Evolutionary conservation across 92 coral and sea anemone genomes (phyloP), one percentile per base, ranked within the genome.

Genomic region (Parazoanthus atlanticus): DNA sequence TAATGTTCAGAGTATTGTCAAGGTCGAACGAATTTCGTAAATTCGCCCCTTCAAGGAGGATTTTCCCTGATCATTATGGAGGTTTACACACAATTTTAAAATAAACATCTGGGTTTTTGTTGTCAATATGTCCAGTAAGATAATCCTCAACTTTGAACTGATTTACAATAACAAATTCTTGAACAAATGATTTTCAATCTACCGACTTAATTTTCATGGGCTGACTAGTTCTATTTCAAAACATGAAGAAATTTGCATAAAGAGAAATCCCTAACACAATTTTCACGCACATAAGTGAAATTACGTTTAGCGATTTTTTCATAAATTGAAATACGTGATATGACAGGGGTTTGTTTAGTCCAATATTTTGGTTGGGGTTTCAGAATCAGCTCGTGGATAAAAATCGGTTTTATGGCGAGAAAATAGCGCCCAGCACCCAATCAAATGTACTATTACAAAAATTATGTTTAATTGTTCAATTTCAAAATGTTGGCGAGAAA

Each of bases 391-490:
- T 23, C 58, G 56, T 40, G 34, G 61, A 28, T 43, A n/a, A 71
- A 28, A 32, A 3, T 70, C 25, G 74, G 32, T 34, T 65, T 58
- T 33, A 81, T 26, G 58, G 65, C 64, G 25, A 43, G 33, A 70
- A 84, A 84, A 15, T 70, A 78, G n/a, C 65, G 36, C 65, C 32
- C 82, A 78, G 82, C 36, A 49, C 82, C 82, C 82, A 78, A 49
- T 78, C 58, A 78, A 10, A 43, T 78, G 31, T 47, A 30, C 82
- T 78, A 81, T 40, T 56, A 70, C 15, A 4, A 28, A 40, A 69
- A 84, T 69, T 40, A 69, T 69, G 58, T 16, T 70, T 70, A 84
- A 84, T 84, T 70, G 87, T 84, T 84, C 87, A 70, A 84, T 84
- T 84, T 84, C 65, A 84, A 70, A 84, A 84, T 0, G 58, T 70